These are phyloP conservation scores for Hypomesus transpacificus DNA, from an alignment of 2,113 vertebrate genomes.

Conservation along the genomic window DNA sequence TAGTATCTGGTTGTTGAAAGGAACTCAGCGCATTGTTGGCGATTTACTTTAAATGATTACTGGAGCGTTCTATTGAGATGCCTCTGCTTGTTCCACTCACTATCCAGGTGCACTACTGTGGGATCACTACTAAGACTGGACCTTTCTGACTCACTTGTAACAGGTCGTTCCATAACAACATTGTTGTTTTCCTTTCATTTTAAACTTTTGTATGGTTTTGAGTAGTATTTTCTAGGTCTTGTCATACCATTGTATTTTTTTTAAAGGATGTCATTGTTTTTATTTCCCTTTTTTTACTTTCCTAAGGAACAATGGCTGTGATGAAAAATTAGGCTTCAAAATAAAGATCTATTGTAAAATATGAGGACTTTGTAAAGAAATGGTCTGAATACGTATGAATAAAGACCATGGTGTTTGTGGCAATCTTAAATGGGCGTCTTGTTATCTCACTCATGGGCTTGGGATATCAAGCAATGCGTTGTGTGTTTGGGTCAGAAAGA, in stretches of 20 bases:
- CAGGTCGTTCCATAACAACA: background rate
- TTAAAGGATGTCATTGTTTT: conserved; percentile 5
- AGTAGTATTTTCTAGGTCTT: background rate
- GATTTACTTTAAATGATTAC: too few species aligned
- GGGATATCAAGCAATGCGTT: background rate
- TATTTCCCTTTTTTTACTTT: conserved; percentile 34
- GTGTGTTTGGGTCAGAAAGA: background rate
- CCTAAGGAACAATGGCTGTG: background rate
- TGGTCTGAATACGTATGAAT: conserved; percentile 36
- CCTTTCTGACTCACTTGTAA: too few species aligned
- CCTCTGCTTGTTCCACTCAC: too few species aligned
- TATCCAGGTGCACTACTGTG: too few species aligned
- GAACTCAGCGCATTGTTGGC: too few species aligned
- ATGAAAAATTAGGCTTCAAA: background rate
- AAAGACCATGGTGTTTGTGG: conserved; percentile 24
- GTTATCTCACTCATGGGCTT: background rate
- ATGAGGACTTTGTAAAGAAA: conserved; percentile 36
- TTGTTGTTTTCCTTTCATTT: background rate
- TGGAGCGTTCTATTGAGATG: too few species aligned
- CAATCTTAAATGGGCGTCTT: background rate
- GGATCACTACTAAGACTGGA: too few species aligned
- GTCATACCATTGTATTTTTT: background rate
- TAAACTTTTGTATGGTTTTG: background rate
- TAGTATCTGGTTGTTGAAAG: too few species aligned
- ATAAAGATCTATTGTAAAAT: conserved; percentile 9